These are phyloP conservation scores for Poicephalus meyeri DNA, from an alignment of 2,113 vertebrate genomes.

Conservation along the genomic window DNA sequence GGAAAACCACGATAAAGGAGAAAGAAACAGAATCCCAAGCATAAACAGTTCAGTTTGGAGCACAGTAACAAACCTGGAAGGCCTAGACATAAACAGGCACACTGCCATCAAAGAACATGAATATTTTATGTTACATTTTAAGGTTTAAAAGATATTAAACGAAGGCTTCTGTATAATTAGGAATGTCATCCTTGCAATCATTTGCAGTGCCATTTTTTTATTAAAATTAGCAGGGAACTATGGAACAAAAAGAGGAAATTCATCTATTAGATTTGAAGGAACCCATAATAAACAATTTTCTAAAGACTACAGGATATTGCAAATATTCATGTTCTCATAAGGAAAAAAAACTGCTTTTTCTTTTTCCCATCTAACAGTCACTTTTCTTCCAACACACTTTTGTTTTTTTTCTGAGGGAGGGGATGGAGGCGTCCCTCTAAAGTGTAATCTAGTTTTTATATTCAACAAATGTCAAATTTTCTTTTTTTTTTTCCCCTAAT, in stretches of 20 bases:
- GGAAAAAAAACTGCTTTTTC: not conserved
- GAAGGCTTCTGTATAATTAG: not conserved
- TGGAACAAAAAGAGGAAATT: not conserved
- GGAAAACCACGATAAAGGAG: not conserved
- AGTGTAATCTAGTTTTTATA: not conserved
- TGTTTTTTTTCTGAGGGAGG: fast-evolving
- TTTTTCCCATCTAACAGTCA: not conserved
- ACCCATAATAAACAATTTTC: not conserved
- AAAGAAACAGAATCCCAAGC: not conserved
- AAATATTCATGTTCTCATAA: not conserved
- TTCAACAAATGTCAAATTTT: not conserved
- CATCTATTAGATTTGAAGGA: not conserved
- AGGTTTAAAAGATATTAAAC: not conserved
- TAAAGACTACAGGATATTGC: not conserved
- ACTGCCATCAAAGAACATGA: not conserved
- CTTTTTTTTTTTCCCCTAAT: not conserved
- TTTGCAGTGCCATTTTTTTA: not conserved
- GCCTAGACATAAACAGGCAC: not conserved
- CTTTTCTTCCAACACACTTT: not conserved
- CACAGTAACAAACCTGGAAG: fast-evolving
- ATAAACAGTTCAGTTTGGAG: not conserved
- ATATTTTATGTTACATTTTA: not conserved
- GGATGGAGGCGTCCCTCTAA: not conserved
- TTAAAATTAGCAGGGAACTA: not conserved
- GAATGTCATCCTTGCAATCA: not conserved